Conservation (phyloP, 2,888 invertebrate genomes). For the Xestia rhomboidea region DNA sequence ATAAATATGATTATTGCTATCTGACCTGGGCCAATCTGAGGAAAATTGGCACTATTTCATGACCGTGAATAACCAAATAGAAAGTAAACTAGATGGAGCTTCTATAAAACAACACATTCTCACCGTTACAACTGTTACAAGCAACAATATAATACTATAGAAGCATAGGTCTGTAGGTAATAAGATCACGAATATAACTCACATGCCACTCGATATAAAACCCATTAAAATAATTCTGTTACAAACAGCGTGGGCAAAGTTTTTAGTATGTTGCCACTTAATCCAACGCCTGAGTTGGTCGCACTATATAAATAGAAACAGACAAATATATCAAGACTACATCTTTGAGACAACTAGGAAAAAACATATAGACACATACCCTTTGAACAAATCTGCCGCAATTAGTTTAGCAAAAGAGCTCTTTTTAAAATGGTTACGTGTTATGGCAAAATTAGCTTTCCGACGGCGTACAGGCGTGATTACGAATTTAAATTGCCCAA, state of each 20-base stretch:
- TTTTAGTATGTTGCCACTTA: conserved; percentile 51
- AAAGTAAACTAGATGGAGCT: background rate
- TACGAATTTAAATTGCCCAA: conserved; percentile 86
- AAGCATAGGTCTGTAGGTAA: conserved; percentile 1
- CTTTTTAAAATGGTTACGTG: conserved; percentile 69
- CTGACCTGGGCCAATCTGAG: background rate
- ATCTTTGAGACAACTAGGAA: conserved; percentile 30
- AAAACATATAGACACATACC: conserved; percentile 50
- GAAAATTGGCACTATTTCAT: background rate
- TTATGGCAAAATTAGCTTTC: conserved; percentile 75
- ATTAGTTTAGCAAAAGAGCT: conserved; percentile 57
- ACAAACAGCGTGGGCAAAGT: conserved; percentile 38
- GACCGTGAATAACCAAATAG: background rate
- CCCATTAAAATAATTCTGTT: conserved; percentile 54
- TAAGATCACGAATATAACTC: conserved; percentile 40
- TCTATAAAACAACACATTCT: no score
- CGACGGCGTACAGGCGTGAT: conserved; percentile 81
- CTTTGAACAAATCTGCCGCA: conserved; percentile 35
- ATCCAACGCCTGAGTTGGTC: conserved; percentile 39
- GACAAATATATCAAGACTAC: conserved; percentile 59
- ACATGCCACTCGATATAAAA: conserved; percentile 45
- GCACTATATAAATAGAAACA: conserved; percentile 58
- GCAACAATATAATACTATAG: background rate
- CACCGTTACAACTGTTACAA: no score
- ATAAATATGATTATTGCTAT: background rate